These are phyloP conservation scores for Hexactinellida sp. DNA, from an alignment of 37 sponge, comb jelly and placozoan species.

Conservation along the genomic window DNA sequence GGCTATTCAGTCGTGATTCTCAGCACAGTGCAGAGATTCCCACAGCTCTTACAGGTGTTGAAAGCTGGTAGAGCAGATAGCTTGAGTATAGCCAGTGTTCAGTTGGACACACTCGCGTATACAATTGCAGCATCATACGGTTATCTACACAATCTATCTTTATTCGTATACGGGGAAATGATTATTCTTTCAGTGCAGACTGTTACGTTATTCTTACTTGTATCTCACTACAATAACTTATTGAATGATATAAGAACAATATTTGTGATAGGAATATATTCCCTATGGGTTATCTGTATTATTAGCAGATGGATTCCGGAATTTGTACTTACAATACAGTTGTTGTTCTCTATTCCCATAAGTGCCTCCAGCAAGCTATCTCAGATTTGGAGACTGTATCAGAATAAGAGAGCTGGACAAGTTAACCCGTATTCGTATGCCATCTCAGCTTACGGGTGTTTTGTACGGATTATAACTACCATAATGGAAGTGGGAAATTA, in stretches of 20 bases:
- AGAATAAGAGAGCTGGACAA: neutral
- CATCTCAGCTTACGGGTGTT: neutral
- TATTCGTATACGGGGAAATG: neutral
- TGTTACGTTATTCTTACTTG: neutral
- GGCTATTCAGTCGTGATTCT: neutral
- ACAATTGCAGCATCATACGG: conserved; percentile 1
- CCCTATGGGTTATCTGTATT: neutral
- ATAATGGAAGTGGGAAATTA: neutral
- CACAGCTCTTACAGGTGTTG: neutral
- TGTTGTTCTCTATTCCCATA: neutral
- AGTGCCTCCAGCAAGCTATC: neutral
- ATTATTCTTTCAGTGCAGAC: neutral
- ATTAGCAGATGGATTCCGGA: neutral
- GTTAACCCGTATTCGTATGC: neutral
- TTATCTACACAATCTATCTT: neutral
- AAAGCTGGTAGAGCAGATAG: neutral
- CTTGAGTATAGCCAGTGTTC: neutral
- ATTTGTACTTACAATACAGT: neutral
- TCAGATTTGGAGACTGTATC: neutral
- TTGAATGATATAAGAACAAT: neutral
- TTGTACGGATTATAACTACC: neutral
- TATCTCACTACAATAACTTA: neutral
- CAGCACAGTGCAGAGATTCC: neutral
- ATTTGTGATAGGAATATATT: neutral
- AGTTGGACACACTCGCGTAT: neutral